Conservation (phyloP, 2,113 vertebrate species). For the Lichenostomus cassidix region DNA sequence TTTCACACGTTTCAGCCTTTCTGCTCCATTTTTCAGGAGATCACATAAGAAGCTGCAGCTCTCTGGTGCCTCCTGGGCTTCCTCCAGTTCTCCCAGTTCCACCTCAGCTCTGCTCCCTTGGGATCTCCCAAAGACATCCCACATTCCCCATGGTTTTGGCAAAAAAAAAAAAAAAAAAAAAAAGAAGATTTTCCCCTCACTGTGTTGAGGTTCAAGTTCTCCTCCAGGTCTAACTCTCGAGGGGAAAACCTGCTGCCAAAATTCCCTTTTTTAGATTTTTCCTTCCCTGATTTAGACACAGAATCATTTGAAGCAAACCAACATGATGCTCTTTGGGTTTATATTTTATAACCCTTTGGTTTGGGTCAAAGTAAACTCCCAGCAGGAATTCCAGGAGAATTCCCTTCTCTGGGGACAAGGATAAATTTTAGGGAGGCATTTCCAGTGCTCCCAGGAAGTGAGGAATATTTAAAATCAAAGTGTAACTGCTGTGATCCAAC, state of each 20-base stretch:
- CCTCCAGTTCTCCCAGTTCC: neutral
- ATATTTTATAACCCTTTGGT: neutral
- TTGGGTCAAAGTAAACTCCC: neutral
- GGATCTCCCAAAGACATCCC: neutral
- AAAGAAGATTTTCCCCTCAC: neutral
- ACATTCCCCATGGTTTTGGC: neutral
- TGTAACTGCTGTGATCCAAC: neutral
- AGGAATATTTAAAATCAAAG: neutral
- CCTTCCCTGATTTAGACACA: fast-evolving
- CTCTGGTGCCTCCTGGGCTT: neutral
- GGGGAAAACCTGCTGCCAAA: neutral
- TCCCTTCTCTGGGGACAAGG: neutral
- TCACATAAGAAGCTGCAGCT: neutral
- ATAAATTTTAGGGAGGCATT: neutral
- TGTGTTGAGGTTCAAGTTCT: neutral
- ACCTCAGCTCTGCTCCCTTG: neutral
- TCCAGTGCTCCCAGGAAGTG: neutral
- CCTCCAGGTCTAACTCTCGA: neutral
- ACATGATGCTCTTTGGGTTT: neutral
- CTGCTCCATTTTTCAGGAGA: neutral
- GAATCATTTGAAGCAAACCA: neutral
- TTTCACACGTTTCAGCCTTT: neutral
- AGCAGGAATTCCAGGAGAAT: neutral
- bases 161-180: no score
- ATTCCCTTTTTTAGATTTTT: neutral